Evolutionary conservation across 2,888 invertebrate genomes (phyloP).

Genomic region (Polyploca ridens): DNA sequence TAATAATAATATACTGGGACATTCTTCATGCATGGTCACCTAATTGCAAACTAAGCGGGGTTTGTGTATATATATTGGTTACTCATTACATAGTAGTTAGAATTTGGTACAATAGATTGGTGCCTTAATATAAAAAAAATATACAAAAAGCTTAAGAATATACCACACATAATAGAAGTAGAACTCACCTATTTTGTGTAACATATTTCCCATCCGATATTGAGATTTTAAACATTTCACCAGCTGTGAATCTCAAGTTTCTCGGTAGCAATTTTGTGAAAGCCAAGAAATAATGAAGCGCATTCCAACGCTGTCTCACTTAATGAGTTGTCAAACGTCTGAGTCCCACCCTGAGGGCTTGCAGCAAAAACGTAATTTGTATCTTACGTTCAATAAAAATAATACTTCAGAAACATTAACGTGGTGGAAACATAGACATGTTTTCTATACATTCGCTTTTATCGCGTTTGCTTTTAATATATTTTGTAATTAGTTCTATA

Average conservation of each 20-base stretch:
- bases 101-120: no score
- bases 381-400: slow-evolving; percentile 23
- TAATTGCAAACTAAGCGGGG: no score
- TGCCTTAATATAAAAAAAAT: no score
- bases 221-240: slow-evolving; percentile 46
- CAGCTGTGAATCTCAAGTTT: slow-evolving; percentile 31
- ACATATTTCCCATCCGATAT: neutral
- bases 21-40: no score
- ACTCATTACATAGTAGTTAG: no score
- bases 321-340: slow-evolving; percentile 65
- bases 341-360: slow-evolving; percentile 17
- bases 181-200: slow-evolving; percentile 19
- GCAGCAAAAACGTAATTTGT: slow-evolving; percentile 27
- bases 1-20: no score
- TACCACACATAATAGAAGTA: neutral
- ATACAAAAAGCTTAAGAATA: no score
- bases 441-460: no score
- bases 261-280: slow-evolving; percentile 42
- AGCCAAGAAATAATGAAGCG: slow-evolving; percentile 60
- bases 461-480: no score
- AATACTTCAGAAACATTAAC: neutral
- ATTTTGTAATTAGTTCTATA: no score
- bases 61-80: no score
- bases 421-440: no score
- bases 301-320: slow-evolving; percentile 49